Percentiles rank a stretch among this genome's conserved stretches.
Evolutionary conservation across 2,888 invertebrate genomes (phyloP).

Genomic region (Podotricha telesiphe): DNA sequence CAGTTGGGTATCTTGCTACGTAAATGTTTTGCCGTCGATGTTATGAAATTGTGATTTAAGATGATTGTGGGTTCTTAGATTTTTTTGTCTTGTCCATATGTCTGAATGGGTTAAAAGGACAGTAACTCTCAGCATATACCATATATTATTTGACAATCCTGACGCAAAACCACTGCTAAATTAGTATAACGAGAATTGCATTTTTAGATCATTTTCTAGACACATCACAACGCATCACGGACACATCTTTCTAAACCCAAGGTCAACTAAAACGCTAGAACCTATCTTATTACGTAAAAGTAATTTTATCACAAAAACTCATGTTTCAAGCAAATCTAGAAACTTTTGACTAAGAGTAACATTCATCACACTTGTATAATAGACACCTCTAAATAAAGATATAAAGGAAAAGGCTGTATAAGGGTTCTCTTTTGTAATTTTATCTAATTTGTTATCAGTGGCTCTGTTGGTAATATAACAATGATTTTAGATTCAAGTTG

Average conservation of each 20-base stretch:
- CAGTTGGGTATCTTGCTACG: conserved; percentile 5
- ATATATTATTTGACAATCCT: too few species aligned
- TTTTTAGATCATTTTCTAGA: too few species aligned
- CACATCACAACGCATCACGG: too few species aligned
- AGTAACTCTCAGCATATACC: too few species aligned
- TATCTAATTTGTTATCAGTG: not conserved
- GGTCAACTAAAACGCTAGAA: not conserved
- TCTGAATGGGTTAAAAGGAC: too few species aligned
- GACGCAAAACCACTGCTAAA: too few species aligned
- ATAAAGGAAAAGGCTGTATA: not conserved
- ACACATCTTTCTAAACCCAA: too few species aligned
- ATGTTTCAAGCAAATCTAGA: conserved; percentile 7
- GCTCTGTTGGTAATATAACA: too few species aligned
- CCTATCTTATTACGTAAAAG: not conserved
- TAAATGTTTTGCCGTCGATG: not conserved
- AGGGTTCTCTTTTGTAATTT: not conserved
- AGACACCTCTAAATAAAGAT: not conserved
- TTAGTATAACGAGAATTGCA: too few species aligned
- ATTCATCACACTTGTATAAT: not conserved
- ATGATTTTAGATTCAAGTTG: too few species aligned
- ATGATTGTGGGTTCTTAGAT: not conserved
- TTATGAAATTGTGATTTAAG: not conserved
- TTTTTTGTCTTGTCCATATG: too few species aligned
- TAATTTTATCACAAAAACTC: conserved; percentile 9
- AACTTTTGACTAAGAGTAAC: conserved; percentile 1